Percentiles rank a stretch among this genome's conserved stretches.
These are phyloP conservation scores for Mystacides longicornis DNA, from an alignment of 2,888 invertebrate genomes.

Conservation along the genomic window DNA sequence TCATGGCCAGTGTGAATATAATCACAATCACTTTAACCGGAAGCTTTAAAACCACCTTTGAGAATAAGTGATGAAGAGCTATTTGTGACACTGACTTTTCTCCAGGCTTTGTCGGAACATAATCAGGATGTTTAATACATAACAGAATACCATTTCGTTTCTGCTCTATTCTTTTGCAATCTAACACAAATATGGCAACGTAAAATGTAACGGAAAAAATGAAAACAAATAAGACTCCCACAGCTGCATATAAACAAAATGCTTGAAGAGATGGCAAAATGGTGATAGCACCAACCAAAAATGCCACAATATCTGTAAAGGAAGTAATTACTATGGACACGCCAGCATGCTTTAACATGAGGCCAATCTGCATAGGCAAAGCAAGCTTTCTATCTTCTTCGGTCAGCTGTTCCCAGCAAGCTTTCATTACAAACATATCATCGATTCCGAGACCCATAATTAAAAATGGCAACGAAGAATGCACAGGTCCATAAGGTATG, in stretches of 20 bases:
- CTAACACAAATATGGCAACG: conserved; percentile 67
- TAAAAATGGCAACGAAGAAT: conserved; percentile 73
- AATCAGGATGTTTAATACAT: conserved; percentile 56
- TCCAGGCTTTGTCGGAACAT: conserved; percentile 46
- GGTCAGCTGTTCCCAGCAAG: conserved; percentile 63
- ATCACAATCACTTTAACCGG: conserved; percentile 61
- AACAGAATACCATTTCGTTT: conserved; percentile 60
- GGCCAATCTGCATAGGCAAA: conserved; percentile 57
- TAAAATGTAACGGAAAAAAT: conserved; percentile 75
- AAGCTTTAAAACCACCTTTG: conserved; percentile 55
- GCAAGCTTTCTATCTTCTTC: conserved; percentile 45
- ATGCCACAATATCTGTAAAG: conserved; percentile 72
- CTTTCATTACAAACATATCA: conserved; percentile 80
- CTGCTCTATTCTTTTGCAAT: conserved; percentile 54
- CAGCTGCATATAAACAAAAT: conserved; percentile 74
- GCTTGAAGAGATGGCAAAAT: conserved; percentile 74
- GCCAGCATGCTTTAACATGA: conserved; percentile 71
- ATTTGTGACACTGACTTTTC: conserved; percentile 51
- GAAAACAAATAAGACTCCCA: conserved; percentile 69
- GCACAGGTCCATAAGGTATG: conserved; percentile 72
- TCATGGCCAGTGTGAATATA: conserved; percentile 49
- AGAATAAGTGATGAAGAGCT: conserved; percentile 53
- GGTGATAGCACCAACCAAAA: conserved; percentile 71
- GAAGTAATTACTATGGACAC: conserved; percentile 80
- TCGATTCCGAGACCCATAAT: conserved; percentile 76